Base-by-base conservation (phyloP, 2,888 invertebrate genomes). In the Lycia hirtaria region DNA sequence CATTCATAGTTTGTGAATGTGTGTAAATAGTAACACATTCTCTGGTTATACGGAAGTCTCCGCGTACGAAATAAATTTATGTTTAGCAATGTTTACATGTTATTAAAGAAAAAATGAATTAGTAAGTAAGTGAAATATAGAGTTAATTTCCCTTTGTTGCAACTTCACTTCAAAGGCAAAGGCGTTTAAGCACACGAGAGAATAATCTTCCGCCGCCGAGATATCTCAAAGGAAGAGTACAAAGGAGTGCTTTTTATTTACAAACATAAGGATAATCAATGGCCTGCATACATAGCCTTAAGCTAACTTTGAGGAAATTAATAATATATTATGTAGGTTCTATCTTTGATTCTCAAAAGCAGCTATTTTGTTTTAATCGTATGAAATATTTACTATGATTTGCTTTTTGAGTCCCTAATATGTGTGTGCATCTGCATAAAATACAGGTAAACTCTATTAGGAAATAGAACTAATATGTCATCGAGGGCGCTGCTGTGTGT, bases 201-300 rank as follows among this genome's bases (percentile, higher is more conserved):
- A 64, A 51, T 62, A 61, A 61, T 64, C 55, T 62, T 47, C 62
- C 30, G 28, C 43, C 43, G 33, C 35, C 19, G 28, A 61, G 56
- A 49, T 52, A 44, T 33, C 44, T 50, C 60, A 47, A 58, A 57
- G 55, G 61, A 62, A 62, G 58, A 64, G 56, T 55, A 60, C 54
- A 60, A 56, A 59, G 52, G 35, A 47, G n/a, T 32, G 30, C 32
- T 38, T 54, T 64, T 57, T 60, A 51, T 55, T 66, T 40, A 52
- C 55, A 62, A 65, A 62, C 57, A 64, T 55, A 38, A 55, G 54
- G 54, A 45, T 35, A 57, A 62, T 64, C 62, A 62, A 60, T 64
- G 48, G 1, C n/a, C 48, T 51, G 7, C 37, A 37, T 37, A 22
- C 15, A 32, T 17, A n/a, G 24, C 32, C 9, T 4, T 17, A 7